Evolutionary conservation across 1,140 invertebrate species (phyloP).

Genomic region (Drosophila ironensis): DNA sequence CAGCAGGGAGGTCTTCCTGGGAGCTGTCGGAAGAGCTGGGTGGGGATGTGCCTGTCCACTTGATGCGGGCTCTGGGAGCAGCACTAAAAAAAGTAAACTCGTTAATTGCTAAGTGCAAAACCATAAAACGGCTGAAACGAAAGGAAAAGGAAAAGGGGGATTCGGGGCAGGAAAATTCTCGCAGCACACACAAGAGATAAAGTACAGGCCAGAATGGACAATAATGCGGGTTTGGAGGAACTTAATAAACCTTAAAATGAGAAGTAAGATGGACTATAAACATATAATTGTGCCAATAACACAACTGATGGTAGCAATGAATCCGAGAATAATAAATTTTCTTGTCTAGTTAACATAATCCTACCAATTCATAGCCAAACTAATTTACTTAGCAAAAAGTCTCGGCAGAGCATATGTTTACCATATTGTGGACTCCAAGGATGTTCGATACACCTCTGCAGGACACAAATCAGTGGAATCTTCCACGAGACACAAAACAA

Average conservation of each 20-base stretch:
- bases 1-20: conserved; percentile 53
- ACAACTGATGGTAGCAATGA: not conserved
- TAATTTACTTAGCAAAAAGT: conserved; percentile 30
- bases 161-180: not conserved
- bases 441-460: conserved; percentile 1
- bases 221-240: not conserved
- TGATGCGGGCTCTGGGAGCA: conserved; percentile 38
- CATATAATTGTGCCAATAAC: not conserved
- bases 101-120: conserved; percentile 71
- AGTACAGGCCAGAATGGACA: not conserved
- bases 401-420: not conserved
- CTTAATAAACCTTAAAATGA: not conserved
- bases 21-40: not conserved
- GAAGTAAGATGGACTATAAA: not conserved
- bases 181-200: too few species aligned
- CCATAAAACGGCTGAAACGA: conserved; percentile 56
- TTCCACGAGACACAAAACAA: conserved; percentile 10
- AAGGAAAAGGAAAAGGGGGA: not conserved
- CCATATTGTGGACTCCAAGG: not conserved
- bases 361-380: conserved; percentile 14
- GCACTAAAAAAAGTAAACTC: conserved; percentile 61
- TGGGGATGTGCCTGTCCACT: conserved; percentile 29
- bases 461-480: conserved; percentile 8
- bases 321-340: not conserved
- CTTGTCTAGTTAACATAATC: not conserved